Base-by-base conservation (phyloP, 2,113 vertebrate genomes). In the Xenus cinereus region DNA sequence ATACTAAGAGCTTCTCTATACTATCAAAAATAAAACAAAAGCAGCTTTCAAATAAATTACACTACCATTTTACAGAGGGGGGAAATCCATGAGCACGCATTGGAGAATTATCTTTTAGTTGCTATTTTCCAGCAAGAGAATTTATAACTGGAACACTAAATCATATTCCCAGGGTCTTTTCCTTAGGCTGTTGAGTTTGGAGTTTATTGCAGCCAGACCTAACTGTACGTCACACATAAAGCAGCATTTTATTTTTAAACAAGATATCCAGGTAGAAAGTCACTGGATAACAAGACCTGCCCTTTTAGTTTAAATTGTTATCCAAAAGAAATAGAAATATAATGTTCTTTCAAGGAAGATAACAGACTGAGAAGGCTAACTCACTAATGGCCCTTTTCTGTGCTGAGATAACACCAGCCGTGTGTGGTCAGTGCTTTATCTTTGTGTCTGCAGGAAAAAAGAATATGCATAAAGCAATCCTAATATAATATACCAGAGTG, bases 21-120 rank as follows among this genome's bases (percentile, higher is more conserved):
- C 97, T 62, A 97, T 96, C 98, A 93, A 98, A 98, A 98, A 98
- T 97, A 98, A 98, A 98, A 97, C 97, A 94, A 96, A 97, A 98
- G 96, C 97, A 95, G 97, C 98, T 97, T 96, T 95, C 77, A 93
- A 97, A 97, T 87, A 96, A 97, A 98, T 97, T 89, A 96, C 90
- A 94, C 88, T 83, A 54, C 73, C 68, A 71, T 96, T 97, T 92
- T 77, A 45, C 54, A 60, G 43, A 41, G 72, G 64, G 84, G 60
- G 60, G 67, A 59, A 54, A 80, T 23, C 66, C 59, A 90, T 1
- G 13, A 73, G 69, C 57, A 10, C 3, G 17, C 9, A 6, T 17
- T 5, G 57, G 30, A 87, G 90, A 90, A 91, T 87, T 57, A 84
- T 74, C 80, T 67, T 57, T 45, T 6, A 28, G 86, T 48, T 87